Base-by-base conservation (phyloP, 2,888 invertebrate genomes). In the Buathra laborator region DNA sequence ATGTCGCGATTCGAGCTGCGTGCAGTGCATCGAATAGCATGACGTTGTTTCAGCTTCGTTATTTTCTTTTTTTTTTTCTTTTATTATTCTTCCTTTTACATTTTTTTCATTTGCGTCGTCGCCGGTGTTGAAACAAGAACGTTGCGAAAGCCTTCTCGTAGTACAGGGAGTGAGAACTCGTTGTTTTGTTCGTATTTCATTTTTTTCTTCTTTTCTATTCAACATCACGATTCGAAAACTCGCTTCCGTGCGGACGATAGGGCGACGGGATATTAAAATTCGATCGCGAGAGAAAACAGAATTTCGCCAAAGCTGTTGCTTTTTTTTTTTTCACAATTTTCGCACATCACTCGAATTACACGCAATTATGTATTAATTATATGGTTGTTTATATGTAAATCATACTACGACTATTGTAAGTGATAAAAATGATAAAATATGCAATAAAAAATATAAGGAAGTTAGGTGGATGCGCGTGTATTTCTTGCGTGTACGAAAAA, bases 311-410 rank as follows among this genome's bases (percentile, higher is more conserved):
- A 5, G 37, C 9, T 9, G 6, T 37, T 37, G 37, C 6, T 37
- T 37, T 37, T 37, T 37, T 6, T 5, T 62, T 62, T 6, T 14
- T 14, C 29, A 14, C 62, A 64, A 59, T 70, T 43, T 29, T 51
- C 37, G 44, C 51, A 67, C 64, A 85, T 72, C 79, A 83, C 64
- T 79, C 76, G 71, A 46, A 81, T 67, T 75, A 71, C 59, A 59
- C 70, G 74, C 59, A 68, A 75, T 70, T 75, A 77, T 80, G 81
- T 83, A 78, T 51, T 85, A 78, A 86, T 64, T 77, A 85, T 85
- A 83, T 79, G 77, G 80, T 81, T 81, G 74, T 86, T 83, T 78
- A 85, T 81, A 83, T 86, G 86, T 86, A 77, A 85, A 85, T 85
- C 81, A 71, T 74, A 83, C 32, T 59, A 71, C 56, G 32, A 46